Percentiles rank a stretch among this genome's conserved stretches.
These are phyloP conservation scores for Bombus cullumanus DNA, from an alignment of 1,140 invertebrate species.

Conservation along the genomic window DNA sequence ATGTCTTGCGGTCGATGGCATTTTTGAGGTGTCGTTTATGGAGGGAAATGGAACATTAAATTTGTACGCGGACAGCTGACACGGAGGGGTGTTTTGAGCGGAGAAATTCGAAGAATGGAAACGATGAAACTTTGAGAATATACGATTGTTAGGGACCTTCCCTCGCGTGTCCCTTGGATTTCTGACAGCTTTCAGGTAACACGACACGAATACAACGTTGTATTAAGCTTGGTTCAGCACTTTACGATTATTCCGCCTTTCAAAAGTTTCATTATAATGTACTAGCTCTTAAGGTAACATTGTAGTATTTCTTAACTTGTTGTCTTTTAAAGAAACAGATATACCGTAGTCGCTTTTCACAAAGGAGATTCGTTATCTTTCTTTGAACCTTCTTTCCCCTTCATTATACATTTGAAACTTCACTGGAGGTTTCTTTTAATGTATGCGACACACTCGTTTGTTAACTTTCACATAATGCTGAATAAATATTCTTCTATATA, in stretches of 20 bases:
- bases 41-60: conserved; percentile 3
- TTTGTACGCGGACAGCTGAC: neutral
- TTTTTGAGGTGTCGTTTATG: conserved; percentile 20
- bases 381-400: neutral
- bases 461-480: too few relatives aligned
- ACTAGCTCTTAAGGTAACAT: too few relatives aligned
- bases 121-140: conserved; percentile 23
- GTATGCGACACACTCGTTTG: too few relatives aligned
- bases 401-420: neutral
- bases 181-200: conserved; percentile 40
- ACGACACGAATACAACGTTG: conserved; percentile 6
- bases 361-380: neutral
- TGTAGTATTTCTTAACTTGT: neutral
- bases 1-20: neutral
- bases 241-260: neutral
- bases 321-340: neutral
- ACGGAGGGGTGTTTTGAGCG: neutral
- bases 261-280: neutral
- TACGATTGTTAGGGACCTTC: conserved; percentile 5
- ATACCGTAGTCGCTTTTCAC: neutral
- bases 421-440: too few relatives aligned
- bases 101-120: conserved; percentile 23
- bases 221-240: conserved; percentile 1
- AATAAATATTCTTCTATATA: neutral
- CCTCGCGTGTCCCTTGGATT: conserved; percentile 20